These are phyloP conservation scores for Junonia oenone DNA, from an alignment of 2,888 invertebrate species.

Conservation along the genomic window DNA sequence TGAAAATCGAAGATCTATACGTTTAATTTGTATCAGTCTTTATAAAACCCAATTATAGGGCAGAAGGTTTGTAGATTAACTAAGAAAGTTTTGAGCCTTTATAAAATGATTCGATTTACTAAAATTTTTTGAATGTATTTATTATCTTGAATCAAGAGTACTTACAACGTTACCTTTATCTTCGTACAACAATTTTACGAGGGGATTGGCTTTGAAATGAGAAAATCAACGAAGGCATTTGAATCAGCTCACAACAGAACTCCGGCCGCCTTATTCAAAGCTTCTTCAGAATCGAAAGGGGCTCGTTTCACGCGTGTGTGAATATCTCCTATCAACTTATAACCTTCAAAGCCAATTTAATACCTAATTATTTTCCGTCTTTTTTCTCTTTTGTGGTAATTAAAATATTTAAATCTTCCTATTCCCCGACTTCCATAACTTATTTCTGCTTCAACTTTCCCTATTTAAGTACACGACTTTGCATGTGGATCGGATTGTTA, in stretches of 20 bases:
- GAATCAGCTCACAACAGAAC: constrained; percentile 45
- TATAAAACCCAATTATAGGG: too few relatives aligned
- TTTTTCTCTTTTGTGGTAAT: constrained; percentile 51
- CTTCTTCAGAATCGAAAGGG: constrained; percentile 44
- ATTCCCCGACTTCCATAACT: constrained; percentile 42
- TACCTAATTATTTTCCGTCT: constrained; percentile 43
- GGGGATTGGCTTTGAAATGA: constrained; percentile 43
- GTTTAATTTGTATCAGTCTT: too few relatives aligned
- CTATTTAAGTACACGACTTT: constrained; percentile 49
- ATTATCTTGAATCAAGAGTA: not conserved
- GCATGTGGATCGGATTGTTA: constrained; percentile 59
- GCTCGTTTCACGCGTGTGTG: constrained; percentile 52
- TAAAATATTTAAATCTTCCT: constrained; percentile 56
- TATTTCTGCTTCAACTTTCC: constrained; percentile 50
- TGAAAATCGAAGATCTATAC: too few relatives aligned
- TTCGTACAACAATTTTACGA: constrained; percentile 33
- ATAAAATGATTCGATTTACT: not conserved
- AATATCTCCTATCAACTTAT: constrained; percentile 40
- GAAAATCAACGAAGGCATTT: constrained; percentile 46
- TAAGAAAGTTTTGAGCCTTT: too few relatives aligned
- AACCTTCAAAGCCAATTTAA: constrained; percentile 48
- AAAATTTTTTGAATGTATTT: not conserved
- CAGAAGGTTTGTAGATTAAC: too few relatives aligned
- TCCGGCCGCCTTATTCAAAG: constrained; percentile 43
- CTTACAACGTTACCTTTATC: constrained; percentile 23